A percentile compares a stretch with the other conserved stretches of the same genome.
phyloP scores from a whole-genome alignment of 1,140 invertebrate genomes.

The Leptinotarsa undecemlineata region DNA sequence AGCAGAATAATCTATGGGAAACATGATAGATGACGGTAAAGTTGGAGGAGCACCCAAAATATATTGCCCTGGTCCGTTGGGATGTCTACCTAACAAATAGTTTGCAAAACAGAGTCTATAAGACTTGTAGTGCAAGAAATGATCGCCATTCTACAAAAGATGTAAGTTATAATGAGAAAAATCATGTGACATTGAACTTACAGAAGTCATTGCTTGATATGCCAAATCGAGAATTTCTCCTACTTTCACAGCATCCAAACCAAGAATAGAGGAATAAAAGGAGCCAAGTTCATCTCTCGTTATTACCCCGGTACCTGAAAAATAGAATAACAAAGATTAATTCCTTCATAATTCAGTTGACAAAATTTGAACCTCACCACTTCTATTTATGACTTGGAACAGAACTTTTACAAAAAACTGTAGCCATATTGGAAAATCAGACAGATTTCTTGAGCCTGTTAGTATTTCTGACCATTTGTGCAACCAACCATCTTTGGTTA shows the following conservation, averaged over 20 bases:
- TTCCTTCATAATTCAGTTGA: neutral
- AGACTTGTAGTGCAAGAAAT: conserved; percentile 64
- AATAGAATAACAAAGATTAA: neutral
- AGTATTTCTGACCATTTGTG: conserved; percentile 66
- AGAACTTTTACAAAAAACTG: conserved; percentile 73
- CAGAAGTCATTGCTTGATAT: conserved; percentile 70
- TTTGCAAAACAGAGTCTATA: conserved; percentile 73
- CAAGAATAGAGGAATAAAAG: conserved; percentile 72
- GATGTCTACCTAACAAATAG: conserved; percentile 70
- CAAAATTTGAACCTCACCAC: conserved; percentile 55
- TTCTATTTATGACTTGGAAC: conserved; percentile 71
- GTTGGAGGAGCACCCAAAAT: conserved; percentile 65
- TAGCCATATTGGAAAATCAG: conserved; percentile 69
- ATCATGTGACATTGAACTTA: conserved; percentile 54
- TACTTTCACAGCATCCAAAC: conserved; percentile 63
- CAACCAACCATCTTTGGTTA: conserved; percentile 65
- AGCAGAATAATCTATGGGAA: conserved; percentile 75
- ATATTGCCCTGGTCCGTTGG: conserved; percentile 74
- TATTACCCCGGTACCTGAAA: conserved; percentile 64
- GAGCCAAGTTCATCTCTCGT: conserved; percentile 65
- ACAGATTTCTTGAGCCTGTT: conserved; percentile 59
- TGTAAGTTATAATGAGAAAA: neutral
- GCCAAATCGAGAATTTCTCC: conserved; percentile 68
- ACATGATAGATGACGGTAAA: conserved; percentile 61
- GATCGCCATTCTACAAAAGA: conserved; percentile 65